Evolutionary conservation across 2,113 vertebrate genomes (phyloP), one percentile per base, ranked within the genome.

Genomic region (Rhinolophus ferrumequinum): DNA sequence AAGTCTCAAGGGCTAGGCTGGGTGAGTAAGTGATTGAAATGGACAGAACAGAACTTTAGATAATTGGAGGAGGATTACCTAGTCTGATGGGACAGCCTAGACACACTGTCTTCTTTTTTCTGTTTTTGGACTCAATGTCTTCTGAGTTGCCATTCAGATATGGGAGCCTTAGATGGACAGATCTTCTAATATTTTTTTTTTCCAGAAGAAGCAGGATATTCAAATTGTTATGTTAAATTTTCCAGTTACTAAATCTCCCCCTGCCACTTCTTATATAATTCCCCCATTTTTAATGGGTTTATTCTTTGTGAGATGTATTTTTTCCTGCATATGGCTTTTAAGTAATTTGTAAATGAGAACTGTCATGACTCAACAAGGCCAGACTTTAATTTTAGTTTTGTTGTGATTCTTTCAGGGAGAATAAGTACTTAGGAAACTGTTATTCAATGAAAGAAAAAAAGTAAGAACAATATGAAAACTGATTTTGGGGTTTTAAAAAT

Each of bases 291-390:
- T 38, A 28, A 13, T 3, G 2, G 6, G 70, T 85, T 93, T 62
- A 30, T 80, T 73, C 35, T 64, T 90, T 82, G 50, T 28, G 54
- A 80, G 85, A 94, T 5, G 10, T 62, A 85, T 90, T 72, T 16
- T 96, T 88, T 79, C 28, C 50, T 73, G 56, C 82, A 89, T 93
- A 82, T 87, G 47, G 38, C 70, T 95, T 94, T 79, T 91, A 73
- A 89, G 22, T 75, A 28, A 62, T 41, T 83, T 12, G 54, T 85
- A 38, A 33, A 64, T 88, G 11, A 81, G 14, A 88, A 62, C 24
- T 88, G 21, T 26, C 18, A 33, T 64, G 16, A 85, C 21, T 94
- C 81, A 90, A 73, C 41, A 70, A 85, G 19, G 44, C 21, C 28
- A 93, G 58, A 64, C 26, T 88, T 94, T 66, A 75, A 50, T 30